These are phyloP conservation scores for Drosophila nebulosa DNA, from an alignment of 1,140 invertebrate species.

Conservation along the genomic window DNA sequence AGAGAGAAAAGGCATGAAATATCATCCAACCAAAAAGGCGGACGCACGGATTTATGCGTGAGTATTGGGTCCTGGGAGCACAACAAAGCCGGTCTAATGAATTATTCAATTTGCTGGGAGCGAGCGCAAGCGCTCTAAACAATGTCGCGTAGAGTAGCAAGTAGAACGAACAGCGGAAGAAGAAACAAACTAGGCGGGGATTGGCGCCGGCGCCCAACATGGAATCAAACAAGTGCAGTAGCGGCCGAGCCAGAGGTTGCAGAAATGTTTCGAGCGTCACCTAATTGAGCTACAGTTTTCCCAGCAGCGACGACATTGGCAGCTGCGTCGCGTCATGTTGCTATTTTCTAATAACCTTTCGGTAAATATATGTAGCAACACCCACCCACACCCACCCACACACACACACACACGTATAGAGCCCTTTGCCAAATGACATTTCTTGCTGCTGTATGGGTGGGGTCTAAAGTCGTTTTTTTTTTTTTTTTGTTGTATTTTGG, in stretches of 20 bases:
- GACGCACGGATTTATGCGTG: neutral
- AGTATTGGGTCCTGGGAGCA: neutral
- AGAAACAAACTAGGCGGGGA: neutral
- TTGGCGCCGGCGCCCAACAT: neutral
- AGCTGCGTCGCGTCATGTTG: neutral
- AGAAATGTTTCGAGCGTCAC: neutral
- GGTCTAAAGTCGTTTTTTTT: neutral
- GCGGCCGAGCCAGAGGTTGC: neutral
- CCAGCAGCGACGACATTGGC: neutral
- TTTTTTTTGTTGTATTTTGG: neutral
- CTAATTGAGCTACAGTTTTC: neutral
- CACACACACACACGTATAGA: neutral
- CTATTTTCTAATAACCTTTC: slow-evolving; percentile 2
- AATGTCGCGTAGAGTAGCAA: no score
- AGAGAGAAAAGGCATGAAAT: neutral
- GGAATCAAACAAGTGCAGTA: slow-evolving; percentile 8
- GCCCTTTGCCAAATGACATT: neutral
- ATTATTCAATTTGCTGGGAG: slow-evolving; percentile 7
- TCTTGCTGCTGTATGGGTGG: neutral
- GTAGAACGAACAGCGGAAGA: neutral
- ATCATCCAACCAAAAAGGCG: neutral
- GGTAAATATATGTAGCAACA: neutral
- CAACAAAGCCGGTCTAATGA: slow-evolving; percentile 5
- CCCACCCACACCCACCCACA: neutral
- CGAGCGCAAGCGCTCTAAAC: neutral